Percentiles rank a stretch among this genome's conserved stretches.
Evolutionary conservation across 2,888 invertebrate species (phyloP).

Genomic region (Chesias legatella): DNA sequence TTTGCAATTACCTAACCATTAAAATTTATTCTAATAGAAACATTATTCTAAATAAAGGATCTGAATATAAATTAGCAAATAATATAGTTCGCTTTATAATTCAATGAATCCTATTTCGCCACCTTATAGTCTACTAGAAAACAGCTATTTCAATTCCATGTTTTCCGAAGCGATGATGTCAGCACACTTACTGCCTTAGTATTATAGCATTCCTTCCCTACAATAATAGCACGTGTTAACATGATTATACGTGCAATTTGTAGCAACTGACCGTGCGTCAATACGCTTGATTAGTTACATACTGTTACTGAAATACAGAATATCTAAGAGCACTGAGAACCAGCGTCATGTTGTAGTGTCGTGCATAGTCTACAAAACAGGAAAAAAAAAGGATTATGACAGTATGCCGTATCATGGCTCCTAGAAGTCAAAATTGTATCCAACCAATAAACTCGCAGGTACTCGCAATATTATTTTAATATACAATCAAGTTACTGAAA

Average conservation of each 20-base stretch:
- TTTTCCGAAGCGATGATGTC: constrained; percentile 54
- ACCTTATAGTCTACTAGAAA: constrained; percentile 32
- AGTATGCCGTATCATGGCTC: constrained; percentile 1
- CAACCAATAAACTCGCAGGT: constrained; percentile 5
- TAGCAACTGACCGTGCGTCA: constrained; percentile 51
- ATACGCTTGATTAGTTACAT: constrained; percentile 37
- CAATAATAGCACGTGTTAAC: constrained; percentile 48
- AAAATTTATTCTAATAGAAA: constrained; percentile 38
- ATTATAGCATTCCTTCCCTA: constrained; percentile 48
- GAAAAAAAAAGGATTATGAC: background rate
- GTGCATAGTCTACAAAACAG: too few relatives aligned
- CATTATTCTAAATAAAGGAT: constrained; percentile 29
- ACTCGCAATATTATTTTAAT: too few relatives aligned
- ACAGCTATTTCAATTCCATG: constrained; percentile 8
- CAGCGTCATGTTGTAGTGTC: too few relatives aligned
- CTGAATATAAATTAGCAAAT: constrained; percentile 25
- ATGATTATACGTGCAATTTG: constrained; percentile 42
- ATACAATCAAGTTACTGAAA: too few relatives aligned
- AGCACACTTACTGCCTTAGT: constrained; percentile 60
- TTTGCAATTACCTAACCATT: constrained; percentile 48
- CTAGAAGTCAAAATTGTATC: background rate
- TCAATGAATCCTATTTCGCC: constrained; percentile 12
- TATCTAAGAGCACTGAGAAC: too few relatives aligned
- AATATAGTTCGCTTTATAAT: constrained; percentile 22
- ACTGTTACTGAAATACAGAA: background rate